These are phyloP conservation scores for Micrasema minimum DNA, from an alignment of 1,140 invertebrate species.

Conservation along the genomic window DNA sequence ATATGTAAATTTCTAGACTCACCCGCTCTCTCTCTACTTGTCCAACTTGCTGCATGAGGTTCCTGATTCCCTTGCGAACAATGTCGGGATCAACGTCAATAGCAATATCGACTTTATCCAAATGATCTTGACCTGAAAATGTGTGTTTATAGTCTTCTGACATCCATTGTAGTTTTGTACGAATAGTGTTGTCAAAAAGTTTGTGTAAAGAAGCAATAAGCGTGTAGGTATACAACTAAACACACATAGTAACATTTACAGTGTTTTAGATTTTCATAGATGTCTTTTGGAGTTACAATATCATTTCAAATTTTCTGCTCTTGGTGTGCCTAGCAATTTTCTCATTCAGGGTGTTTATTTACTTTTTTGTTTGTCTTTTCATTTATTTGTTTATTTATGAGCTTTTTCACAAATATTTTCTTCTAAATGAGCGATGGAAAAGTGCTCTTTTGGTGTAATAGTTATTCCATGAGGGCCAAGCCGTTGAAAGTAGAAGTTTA, in stretches of 20 bases:
- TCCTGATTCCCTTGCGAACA: conserved; percentile 85
- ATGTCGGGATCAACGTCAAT: conserved; percentile 88
- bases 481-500: conserved; percentile 38
- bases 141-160: background rate
- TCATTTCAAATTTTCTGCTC: background rate
- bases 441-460: conserved; percentile 30
- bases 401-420: conserved; percentile 34
- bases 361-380: background rate
- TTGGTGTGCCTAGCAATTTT: too few species aligned
- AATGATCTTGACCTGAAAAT: conserved; percentile 65
- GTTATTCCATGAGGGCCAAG: conserved; percentile 42
- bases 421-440: conserved; percentile 39
- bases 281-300: too few species aligned
- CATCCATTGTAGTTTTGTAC: background rate
- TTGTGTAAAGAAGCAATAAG: background rate
- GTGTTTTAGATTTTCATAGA: background rate
- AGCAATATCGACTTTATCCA: conserved; percentile 64
- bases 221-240: conserved; percentile 6
- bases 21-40: conserved; percentile 87
- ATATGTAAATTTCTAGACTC: conserved; percentile 54
- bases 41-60: conserved; percentile 89
- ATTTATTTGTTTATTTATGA: background rate
- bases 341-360: background rate
- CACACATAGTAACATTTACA: background rate
- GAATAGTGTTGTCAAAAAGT: too few species aligned